A percentile compares a stretch with the other conserved stretches of the same genome.
phyloP scores from a whole-genome alignment of 1,140 invertebrate species.

The Drosophila neocordata region DNA sequence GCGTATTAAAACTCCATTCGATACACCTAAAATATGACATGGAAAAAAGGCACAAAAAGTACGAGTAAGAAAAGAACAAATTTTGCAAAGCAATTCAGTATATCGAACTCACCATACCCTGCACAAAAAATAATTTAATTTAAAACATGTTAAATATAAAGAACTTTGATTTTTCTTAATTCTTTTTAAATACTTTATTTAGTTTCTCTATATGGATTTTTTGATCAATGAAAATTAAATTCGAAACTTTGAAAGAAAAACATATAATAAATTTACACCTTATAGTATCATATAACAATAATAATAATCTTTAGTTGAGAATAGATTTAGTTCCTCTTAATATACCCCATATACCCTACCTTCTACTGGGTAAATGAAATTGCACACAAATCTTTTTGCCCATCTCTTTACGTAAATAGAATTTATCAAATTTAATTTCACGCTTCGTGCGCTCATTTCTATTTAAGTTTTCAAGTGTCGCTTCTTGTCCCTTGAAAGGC shows the following conservation, averaged over 20 bases:
- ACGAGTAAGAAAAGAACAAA: constrained; percentile 7
- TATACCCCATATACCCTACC: neutral
- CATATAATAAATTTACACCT: no score
- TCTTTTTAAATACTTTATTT: no score
- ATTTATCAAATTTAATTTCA: constrained; percentile 82
- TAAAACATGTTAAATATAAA: no score
- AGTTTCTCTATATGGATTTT: no score
- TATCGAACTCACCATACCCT: no score
- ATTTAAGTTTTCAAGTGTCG: constrained; percentile 74
- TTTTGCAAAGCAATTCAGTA: no score
- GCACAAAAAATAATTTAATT: neutral
- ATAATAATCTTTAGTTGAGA: no score
- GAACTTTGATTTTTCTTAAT: no score
- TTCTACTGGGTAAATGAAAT: constrained; percentile 10
- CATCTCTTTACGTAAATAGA: constrained; percentile 76
- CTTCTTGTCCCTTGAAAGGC: constrained; percentile 19
- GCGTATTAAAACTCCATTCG: constrained; percentile 73
- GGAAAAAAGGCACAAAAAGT: constrained; percentile 33
- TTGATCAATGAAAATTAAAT: no score
- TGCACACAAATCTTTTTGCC: constrained; percentile 62
- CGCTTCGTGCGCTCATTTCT: constrained; percentile 79
- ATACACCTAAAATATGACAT: constrained; percentile 71
- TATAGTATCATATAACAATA: no score
- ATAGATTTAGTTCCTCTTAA: neutral
- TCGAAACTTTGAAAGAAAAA: no score